Percentiles rank a stretch among this genome's conserved stretches.
These are phyloP conservation scores for Anarrhichthys ocellatus DNA, from an alignment of 2,113 vertebrate species.

Conservation along the genomic window DNA sequence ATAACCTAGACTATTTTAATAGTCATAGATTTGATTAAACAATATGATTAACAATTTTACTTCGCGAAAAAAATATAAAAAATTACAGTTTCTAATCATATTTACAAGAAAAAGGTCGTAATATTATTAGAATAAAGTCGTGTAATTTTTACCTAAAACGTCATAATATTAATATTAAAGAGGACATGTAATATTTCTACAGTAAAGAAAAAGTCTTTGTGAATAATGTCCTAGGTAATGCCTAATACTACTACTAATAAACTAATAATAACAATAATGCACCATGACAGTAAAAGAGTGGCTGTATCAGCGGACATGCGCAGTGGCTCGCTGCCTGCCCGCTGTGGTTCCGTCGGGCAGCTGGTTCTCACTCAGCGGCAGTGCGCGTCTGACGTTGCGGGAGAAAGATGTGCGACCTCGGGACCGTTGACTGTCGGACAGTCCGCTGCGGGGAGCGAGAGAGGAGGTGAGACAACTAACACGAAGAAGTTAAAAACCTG, in stretches of 20 bases:
- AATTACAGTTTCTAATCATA: neutral
- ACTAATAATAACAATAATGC: neutral
- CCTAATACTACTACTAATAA: too few species aligned
- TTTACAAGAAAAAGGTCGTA: neutral
- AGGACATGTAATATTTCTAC: neutral
- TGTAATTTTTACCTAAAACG: neutral
- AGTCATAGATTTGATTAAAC: neutral
- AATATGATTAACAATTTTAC: neutral
- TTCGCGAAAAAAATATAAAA: too few species aligned
- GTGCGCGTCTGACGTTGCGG: neutral
- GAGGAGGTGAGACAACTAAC: constrained; percentile 30
- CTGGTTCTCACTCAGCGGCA: neutral
- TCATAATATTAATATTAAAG: neutral
- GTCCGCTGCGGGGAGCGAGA: neutral
- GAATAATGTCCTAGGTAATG: too few species aligned
- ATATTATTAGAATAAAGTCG: neutral
- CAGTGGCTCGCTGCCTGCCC: constrained; percentile 16
- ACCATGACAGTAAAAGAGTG: neutral
- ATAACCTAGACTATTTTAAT: neutral
- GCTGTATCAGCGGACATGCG: constrained; percentile 36
- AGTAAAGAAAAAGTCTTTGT: neutral
- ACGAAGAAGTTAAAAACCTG: accelerated
- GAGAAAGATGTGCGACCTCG: constrained; percentile 36
- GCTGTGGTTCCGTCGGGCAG: neutral
- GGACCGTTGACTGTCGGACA: neutral